These are phyloP conservation scores for Crocodylus rhombifer DNA, from an alignment of 2,797 vertebrate genomes.

Conservation along the genomic window DNA sequence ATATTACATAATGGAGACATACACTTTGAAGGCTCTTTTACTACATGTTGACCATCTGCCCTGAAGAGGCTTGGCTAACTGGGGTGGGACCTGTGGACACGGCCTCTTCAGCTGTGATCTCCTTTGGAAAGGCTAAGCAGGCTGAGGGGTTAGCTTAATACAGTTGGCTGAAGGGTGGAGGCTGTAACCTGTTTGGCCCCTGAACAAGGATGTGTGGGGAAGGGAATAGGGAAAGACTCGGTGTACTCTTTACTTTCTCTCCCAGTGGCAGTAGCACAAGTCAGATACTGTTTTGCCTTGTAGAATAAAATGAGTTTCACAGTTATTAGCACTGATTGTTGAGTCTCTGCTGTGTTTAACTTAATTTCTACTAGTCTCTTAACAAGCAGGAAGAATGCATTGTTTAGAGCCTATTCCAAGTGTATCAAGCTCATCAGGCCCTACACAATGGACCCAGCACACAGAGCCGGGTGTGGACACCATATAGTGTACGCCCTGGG, in stretches of 20 bases:
- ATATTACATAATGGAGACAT: not conserved
- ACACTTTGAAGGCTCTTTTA: not conserved
- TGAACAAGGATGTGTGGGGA: not conserved
- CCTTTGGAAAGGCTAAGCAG: not conserved
- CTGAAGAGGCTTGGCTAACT: not conserved
- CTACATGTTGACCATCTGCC: not conserved
- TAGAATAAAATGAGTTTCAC: not conserved
- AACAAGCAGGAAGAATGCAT: not conserved
- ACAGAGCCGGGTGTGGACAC: no score
- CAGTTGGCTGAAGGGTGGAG: not conserved
- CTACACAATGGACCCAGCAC: no score
- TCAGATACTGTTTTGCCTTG: not conserved
- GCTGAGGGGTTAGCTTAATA: not conserved
- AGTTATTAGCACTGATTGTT: not conserved
- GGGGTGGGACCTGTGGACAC: not conserved
- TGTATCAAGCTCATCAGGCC: no score
- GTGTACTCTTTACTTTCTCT: fast-evolving
- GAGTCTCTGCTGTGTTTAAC: not conserved
- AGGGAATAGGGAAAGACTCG: fast-evolving
- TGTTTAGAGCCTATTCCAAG: not conserved
- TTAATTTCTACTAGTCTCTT: constrained; percentile 2
- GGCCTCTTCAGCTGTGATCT: not conserved
- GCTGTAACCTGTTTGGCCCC: not conserved
- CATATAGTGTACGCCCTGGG: no score
- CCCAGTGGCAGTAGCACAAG: not conserved